A percentile compares a stretch with the other conserved stretches of the same genome.
Conservation (phyloP, 2,888 invertebrate genomes). For the Phaonia tiefii region DNA sequence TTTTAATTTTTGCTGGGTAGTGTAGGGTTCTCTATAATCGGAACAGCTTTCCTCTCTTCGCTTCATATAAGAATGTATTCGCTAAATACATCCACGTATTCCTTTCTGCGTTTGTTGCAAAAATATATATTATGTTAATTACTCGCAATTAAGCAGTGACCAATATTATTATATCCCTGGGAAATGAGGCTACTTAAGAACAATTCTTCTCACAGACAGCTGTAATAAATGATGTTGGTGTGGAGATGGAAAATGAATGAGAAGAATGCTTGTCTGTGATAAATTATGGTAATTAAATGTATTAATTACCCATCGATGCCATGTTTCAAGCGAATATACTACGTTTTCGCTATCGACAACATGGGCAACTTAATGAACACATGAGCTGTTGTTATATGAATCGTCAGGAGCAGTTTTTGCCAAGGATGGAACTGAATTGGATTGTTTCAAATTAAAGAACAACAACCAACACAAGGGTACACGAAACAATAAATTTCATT, state of each 20-base stretch:
- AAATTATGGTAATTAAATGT: slow-evolving; percentile 38
- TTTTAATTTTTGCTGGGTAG: too few species aligned
- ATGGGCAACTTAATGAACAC: slow-evolving; percentile 1
- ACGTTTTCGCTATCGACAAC: not conserved
- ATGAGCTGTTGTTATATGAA: not conserved
- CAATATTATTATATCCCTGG: slow-evolving; percentile 27
- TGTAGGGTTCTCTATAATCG: too few species aligned
- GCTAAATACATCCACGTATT: too few species aligned
- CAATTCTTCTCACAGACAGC: not conserved
- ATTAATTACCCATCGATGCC: slow-evolving; percentile 14
- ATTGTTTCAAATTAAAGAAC: slow-evolving; percentile 14
- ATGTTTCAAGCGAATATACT: slow-evolving; percentile 4
- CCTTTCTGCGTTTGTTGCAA: too few species aligned
- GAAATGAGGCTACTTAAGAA: slow-evolving; percentile 25
- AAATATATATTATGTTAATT: slow-evolving; percentile 12
- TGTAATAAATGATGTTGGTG: not conserved
- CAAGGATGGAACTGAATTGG: slow-evolving; percentile 1
- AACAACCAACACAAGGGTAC: not conserved
- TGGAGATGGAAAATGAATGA: not conserved
- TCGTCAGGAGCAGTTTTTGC: not conserved
- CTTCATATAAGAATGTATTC: too few species aligned
- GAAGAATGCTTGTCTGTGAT: slow-evolving; percentile 20
- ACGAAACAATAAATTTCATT: slow-evolving; percentile 15
- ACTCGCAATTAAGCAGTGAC: slow-evolving; percentile 25
- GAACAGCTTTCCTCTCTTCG: too few species aligned